These are phyloP conservation scores for Fragum whitleyi DNA, from an alignment of 2,888 invertebrate species.

Conservation along the genomic window DNA sequence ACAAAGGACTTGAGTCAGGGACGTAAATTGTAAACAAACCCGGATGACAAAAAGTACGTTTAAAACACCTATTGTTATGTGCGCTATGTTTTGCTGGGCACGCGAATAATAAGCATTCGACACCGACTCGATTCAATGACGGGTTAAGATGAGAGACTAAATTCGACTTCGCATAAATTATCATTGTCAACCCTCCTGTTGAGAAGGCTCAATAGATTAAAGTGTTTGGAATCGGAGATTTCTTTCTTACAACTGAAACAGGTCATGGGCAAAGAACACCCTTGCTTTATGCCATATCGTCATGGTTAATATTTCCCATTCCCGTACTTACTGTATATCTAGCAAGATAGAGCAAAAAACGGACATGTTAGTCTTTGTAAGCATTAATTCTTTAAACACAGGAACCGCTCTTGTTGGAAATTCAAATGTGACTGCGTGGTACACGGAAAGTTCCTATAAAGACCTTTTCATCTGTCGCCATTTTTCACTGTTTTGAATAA, in stretches of 20 bases:
- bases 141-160: constrained; percentile 7
- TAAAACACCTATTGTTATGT: constrained; percentile 16
- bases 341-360: too few species aligned
- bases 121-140: constrained; percentile 13
- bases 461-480: too few species aligned
- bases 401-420: too few species aligned
- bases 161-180: constrained; percentile 15
- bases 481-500: neutral
- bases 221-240: constrained; percentile 22
- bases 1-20: constrained; percentile 8
- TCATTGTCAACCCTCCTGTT: constrained; percentile 7
- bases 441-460: too few species aligned
- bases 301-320: too few species aligned
- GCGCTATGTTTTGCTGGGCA: constrained; percentile 8
- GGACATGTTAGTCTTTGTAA: too few species aligned
- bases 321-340: too few species aligned
- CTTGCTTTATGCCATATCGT: too few species aligned
- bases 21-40: constrained; percentile 6
- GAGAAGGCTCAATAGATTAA: constrained; percentile 12
- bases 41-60: constrained; percentile 11
- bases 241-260: neutral
- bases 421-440: too few species aligned
- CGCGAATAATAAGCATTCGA: constrained; percentile 27
- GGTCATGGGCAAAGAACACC: neutral
- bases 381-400: too few species aligned